Evolutionary conservation across 2,113 vertebrate genomes (phyloP).

Genomic region (Maccullochella peelii): DNA sequence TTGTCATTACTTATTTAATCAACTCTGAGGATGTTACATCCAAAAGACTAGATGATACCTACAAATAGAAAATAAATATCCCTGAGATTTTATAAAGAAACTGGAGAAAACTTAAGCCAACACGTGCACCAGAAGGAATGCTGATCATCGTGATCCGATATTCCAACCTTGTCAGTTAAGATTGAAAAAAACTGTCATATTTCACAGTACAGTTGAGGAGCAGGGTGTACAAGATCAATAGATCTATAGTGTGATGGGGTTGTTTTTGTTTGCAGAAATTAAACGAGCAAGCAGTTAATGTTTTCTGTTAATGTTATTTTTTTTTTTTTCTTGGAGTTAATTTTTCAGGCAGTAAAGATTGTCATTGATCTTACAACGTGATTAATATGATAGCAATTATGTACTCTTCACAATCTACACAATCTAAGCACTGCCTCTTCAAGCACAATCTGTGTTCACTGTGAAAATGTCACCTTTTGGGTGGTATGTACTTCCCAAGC

Average conservation of each 20-base stretch:
- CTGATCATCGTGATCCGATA: neutral
- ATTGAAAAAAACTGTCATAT: neutral
- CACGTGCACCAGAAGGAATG: neutral
- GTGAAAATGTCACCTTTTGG: slow-evolving; percentile 39
- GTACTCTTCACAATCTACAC: too few species aligned
- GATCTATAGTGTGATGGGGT: neutral
- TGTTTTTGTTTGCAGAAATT: neutral
- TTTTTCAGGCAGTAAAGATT: neutral
- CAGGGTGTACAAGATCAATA: neutral
- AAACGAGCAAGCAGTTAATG: neutral
- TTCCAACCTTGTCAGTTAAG: neutral
- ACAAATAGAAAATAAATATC: neutral
- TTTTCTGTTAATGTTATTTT: too few species aligned
- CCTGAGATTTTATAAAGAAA: neutral
- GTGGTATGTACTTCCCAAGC: neutral
- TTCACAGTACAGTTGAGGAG: neutral
- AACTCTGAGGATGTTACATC: neutral
- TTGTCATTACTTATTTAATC: slow-evolving; percentile 3
- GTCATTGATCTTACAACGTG: neutral
- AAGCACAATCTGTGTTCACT: neutral
- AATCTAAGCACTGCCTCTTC: neutral
- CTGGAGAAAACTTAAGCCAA: neutral
- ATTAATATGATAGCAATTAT: neutral
- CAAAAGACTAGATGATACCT: neutral
- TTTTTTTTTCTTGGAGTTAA: too few species aligned